Conservation (phyloP, 2,113 vertebrate species). For the Carassius carassius region DNA sequence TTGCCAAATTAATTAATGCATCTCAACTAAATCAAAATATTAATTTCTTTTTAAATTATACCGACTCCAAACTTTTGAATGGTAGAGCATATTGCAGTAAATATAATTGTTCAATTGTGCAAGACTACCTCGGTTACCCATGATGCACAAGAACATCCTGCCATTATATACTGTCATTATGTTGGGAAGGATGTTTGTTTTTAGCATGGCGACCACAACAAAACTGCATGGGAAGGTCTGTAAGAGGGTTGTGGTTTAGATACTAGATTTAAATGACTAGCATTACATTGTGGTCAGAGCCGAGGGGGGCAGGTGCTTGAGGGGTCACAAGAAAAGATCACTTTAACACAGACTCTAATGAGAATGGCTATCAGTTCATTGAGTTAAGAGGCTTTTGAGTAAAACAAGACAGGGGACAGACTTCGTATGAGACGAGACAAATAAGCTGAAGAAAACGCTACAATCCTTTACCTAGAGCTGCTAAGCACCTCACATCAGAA, state of each 20-base stretch:
- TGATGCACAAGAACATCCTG: background rate
- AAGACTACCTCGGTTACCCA: background rate
- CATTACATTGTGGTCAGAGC: constrained; percentile 38
- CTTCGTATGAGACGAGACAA: constrained; percentile 4
- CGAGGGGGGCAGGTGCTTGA: background rate
- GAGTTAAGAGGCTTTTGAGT: background rate
- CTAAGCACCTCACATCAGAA: constrained; percentile 12
- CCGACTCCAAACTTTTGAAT: background rate
- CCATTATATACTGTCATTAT: background rate
- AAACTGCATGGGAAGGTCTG: background rate
- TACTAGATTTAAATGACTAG: background rate
- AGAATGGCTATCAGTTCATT: background rate
- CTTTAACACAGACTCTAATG: constrained; percentile 2
- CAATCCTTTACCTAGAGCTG: background rate
- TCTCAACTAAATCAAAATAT: background rate
- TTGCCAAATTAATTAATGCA: background rate
- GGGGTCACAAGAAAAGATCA: background rate
- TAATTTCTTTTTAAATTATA: background rate
- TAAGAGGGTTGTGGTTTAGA: background rate
- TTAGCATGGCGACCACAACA: constrained; percentile 42
- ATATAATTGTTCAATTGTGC: background rate
- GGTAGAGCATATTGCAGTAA: background rate
- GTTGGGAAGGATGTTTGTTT: background rate
- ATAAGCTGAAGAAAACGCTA: constrained; percentile 14
- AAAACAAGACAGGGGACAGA: constrained; percentile 5